A percentile compares a stretch with the other conserved stretches of the same genome.
Evolutionary conservation across 2,113 vertebrate species (phyloP).

Genomic region (Addax nasomaculatus): DNA sequence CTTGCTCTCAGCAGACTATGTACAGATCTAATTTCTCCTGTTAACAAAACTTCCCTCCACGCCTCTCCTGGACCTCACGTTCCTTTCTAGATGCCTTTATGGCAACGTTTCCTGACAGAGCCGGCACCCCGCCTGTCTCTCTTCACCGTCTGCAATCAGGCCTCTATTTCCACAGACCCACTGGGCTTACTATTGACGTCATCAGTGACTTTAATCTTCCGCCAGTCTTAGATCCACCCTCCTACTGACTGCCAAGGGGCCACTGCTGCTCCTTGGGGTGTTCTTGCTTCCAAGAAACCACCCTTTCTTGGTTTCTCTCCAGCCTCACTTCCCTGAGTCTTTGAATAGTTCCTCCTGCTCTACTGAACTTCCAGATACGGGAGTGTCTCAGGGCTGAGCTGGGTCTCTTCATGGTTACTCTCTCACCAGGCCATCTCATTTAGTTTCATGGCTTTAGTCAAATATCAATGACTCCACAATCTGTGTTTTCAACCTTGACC

Average conservation of each 20-base stretch:
- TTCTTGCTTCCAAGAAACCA: not conserved
- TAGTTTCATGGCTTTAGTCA: not conserved
- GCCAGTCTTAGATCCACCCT: not conserved
- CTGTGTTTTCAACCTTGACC: not conserved
- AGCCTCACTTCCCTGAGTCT: not conserved
- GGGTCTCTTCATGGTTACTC: not conserved
- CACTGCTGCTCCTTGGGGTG: not conserved
- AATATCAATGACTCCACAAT: not conserved
- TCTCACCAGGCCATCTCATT: not conserved
- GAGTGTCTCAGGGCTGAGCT: not conserved
- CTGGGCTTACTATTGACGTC: not conserved
- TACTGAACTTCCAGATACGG: not conserved
- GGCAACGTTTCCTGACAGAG: not conserved
- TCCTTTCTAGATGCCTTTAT: not conserved
- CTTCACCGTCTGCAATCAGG: not conserved
- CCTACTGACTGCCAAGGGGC: accelerated
- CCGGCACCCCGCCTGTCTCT: not conserved
- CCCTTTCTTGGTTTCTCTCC: not conserved
- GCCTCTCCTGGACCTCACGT: not conserved
- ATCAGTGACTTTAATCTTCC: not conserved
- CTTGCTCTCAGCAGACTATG: not conserved
- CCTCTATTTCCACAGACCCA: not conserved
- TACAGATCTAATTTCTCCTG: not conserved
- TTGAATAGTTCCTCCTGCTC: not conserved
- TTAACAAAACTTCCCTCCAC: not conserved